Conservation (phyloP, 2,888 invertebrate species). For the Leistus spinibarbis region DNA sequence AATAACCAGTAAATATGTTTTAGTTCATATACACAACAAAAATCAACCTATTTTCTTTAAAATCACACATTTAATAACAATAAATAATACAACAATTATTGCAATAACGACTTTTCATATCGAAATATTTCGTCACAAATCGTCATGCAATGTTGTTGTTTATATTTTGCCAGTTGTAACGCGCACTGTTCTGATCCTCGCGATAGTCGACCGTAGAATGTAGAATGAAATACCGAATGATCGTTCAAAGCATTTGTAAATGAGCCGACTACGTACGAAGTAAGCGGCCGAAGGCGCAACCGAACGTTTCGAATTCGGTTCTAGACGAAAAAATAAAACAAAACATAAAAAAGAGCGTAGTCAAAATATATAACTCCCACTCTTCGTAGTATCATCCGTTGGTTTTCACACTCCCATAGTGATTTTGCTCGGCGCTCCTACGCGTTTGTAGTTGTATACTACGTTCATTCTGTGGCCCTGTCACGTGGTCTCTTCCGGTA, state of each 20-base stretch:
- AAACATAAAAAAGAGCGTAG: neutral
- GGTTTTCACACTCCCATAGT: neutral
- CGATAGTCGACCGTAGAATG: conserved; percentile 11
- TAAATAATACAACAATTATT: too few relatives aligned
- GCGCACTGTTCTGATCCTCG: neutral
- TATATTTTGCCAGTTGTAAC: conserved; percentile 22
- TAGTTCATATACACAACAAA: too few relatives aligned
- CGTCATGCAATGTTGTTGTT: conserved; percentile 12
- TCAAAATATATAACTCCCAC: neutral
- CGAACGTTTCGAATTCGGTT: conserved; percentile 6
- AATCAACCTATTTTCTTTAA: neutral
- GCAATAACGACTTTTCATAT: too few relatives aligned
- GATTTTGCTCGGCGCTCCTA: neutral
- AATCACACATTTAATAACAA: neutral
- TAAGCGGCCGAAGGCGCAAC: conserved; percentile 6
- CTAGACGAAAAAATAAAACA: neutral
- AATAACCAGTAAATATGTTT: too few relatives aligned
- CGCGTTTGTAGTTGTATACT: neutral
- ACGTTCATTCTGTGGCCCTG: neutral
- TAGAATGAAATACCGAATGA: conserved; percentile 15
- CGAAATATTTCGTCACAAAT: neutral
- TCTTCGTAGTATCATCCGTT: neutral
- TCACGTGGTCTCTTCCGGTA: neutral
- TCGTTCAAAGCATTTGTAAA: conserved; percentile 13
- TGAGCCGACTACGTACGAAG: conserved; percentile 29